These are phyloP conservation scores for Podabrus alpinus DNA, from an alignment of 2,888 invertebrate genomes.

Conservation along the genomic window DNA sequence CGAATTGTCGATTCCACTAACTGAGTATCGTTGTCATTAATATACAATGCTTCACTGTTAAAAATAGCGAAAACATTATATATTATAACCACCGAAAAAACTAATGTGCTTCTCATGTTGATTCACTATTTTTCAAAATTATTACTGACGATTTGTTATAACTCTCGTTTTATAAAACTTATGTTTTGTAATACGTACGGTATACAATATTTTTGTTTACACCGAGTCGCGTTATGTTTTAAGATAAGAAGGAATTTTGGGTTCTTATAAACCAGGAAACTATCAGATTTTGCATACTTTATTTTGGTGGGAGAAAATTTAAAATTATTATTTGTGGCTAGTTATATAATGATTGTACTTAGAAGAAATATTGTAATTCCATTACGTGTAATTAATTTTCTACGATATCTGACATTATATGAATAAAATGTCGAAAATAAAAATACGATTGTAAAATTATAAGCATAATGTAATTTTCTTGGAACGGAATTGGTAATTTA, in stretches of 20 bases:
- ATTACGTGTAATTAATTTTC: not conserved
- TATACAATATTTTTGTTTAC: constrained; percentile 30
- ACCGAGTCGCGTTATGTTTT: constrained; percentile 23
- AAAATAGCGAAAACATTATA: constrained; percentile 7
- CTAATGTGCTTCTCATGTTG: not conserved
- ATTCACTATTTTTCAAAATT: not conserved
- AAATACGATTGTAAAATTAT: not conserved
- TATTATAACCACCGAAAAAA: not conserved
- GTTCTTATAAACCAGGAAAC: constrained; percentile 33
- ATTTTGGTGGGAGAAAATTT: constrained; percentile 20
- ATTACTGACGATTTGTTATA: not conserved
- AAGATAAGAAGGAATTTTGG: constrained; percentile 25
- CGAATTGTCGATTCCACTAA: constrained; percentile 63
- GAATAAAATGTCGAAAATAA: not conserved
- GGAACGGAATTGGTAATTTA: not conserved
- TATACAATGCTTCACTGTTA: constrained; percentile 40
- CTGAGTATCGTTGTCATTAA: constrained; percentile 58
- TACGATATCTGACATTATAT: not conserved
- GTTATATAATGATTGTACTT: constrained; percentile 32
- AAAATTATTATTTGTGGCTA: constrained; percentile 28
- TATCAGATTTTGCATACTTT: constrained; percentile 29
- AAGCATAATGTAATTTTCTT: not conserved
- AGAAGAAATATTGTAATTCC: not conserved
- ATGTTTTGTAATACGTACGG: constrained; percentile 15
- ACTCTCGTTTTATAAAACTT: not conserved